Percentiles rank a stretch among this genome's conserved stretches.
These are phyloP conservation scores for Centroberyx gerrardi DNA, from an alignment of 2,797 vertebrate species.

Conservation along the genomic window DNA sequence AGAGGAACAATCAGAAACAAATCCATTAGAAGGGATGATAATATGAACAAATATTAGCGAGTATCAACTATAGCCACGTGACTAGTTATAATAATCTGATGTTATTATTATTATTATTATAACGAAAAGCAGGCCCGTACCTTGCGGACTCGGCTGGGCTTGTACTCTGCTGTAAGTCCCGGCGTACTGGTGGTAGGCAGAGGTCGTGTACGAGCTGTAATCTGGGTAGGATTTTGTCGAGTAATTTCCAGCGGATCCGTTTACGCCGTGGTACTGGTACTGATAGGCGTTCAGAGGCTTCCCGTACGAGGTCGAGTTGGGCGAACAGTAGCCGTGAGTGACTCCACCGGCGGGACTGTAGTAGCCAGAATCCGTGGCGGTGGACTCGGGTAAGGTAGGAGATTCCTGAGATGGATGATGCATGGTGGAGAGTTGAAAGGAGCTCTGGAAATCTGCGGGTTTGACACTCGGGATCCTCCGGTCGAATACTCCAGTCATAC, in stretches of 20 bases:
- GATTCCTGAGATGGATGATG: conserved; percentile 99
- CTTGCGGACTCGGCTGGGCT: conserved; percentile 92
- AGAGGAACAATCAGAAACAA: background rate
- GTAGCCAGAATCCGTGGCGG: conserved; percentile 98
- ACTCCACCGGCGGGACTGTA: conserved; percentile 90
- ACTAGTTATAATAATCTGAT: background rate
- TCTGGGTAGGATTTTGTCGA: conserved; percentile 94
- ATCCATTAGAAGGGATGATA: background rate
- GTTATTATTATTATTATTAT: background rate
- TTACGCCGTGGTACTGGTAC: conserved; percentile 96
- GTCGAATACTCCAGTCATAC: conserved; percentile 99
- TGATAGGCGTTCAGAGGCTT: conserved; percentile 96
- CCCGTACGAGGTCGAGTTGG: conserved; percentile 93
- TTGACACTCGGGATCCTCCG: conserved; percentile 95
- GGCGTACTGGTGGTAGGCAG: conserved; percentile 95
- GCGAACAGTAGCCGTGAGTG: conserved; percentile 95
- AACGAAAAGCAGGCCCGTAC: conserved; percentile 75
- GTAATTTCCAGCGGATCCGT: conserved; percentile 92
- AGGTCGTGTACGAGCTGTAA: conserved; percentile 92
- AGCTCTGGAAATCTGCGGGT: conserved; percentile 93
- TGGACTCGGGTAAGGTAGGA: conserved; percentile 97
- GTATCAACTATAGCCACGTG: background rate
- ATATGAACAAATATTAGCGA: background rate
- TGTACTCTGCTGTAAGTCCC: conserved; percentile 95
- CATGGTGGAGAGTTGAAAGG: conserved; percentile 94